These are phyloP conservation scores for Dasypogon diadema DNA, from an alignment of 2,888 invertebrate genomes.

Conservation along the genomic window DNA sequence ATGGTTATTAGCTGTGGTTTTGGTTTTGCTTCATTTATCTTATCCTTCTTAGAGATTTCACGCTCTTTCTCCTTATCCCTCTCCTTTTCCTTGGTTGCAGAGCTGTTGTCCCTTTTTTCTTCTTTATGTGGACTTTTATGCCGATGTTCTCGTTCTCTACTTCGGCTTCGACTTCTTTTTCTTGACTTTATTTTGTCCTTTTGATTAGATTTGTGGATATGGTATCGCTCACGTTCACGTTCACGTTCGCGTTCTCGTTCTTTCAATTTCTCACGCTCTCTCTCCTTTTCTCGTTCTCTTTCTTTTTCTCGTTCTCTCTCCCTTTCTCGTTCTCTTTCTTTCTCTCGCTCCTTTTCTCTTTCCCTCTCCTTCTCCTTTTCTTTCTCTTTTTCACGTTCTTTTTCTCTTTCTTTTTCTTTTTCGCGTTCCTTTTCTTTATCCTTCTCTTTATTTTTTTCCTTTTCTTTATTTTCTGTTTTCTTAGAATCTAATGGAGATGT, in stretches of 20 bases:
- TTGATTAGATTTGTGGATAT: constrained; percentile 63
- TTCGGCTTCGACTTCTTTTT: constrained; percentile 63
- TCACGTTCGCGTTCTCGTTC: constrained; percentile 59
- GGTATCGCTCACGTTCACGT: constrained; percentile 51
- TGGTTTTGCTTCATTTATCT: constrained; percentile 56
- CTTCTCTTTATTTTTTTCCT: not conserved
- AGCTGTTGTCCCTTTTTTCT: constrained; percentile 15
- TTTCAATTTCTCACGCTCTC: constrained; percentile 57
- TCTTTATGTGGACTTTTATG: constrained; percentile 63
- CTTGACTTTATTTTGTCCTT: constrained; percentile 59
- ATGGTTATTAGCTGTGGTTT: constrained; percentile 54
- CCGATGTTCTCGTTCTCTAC: constrained; percentile 63
- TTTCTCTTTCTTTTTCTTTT: constrained; percentile 56
- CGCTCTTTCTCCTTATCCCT: constrained; percentile 52
- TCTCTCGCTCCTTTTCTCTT: not conserved
- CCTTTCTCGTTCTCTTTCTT: not conserved
- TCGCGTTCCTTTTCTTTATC: not conserved
- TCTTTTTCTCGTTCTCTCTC: constrained; percentile 24
- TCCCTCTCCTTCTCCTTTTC: constrained; percentile 57
- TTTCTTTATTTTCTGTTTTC: constrained; percentile 4
- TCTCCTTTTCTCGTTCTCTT: constrained; percentile 53
- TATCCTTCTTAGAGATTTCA: constrained; percentile 19
- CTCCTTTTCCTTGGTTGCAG: constrained; percentile 55
- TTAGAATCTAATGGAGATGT: not conserved
- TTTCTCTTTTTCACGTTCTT: constrained; percentile 57